phyloP scores from a whole-genome alignment of 2,888 invertebrate species.

The Epicampocera succincta region DNA sequence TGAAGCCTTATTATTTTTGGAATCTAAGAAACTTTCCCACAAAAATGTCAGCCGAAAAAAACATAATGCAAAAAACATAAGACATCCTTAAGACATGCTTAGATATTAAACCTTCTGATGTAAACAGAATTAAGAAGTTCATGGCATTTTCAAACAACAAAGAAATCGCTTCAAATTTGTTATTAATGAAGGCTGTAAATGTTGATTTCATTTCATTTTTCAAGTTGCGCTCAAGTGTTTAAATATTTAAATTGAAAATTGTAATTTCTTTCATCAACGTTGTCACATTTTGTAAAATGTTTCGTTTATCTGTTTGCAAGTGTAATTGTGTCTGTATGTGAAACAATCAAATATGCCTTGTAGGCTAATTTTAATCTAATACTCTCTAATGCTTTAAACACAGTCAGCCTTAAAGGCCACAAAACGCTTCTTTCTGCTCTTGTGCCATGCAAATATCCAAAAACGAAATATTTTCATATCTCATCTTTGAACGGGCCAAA shows the following conservation, averaged over 20 bases:
- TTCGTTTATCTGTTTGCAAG: constrained; percentile 27
- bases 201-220: constrained; percentile 48
- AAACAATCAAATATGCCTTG: constrained; percentile 67
- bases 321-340: not conserved
- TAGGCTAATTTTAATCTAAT: constrained; percentile 73
- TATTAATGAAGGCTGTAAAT: constrained; percentile 54
- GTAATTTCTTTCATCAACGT: constrained; percentile 63
- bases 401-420: constrained; percentile 54
- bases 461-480: constrained; percentile 39
- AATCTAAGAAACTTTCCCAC: no score
- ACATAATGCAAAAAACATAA: no score
- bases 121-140: constrained; percentile 38
- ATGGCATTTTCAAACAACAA: constrained; percentile 33
- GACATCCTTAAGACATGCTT: not conserved
- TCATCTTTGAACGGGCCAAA: constrained; percentile 48
- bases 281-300: constrained; percentile 25
- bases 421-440: constrained; percentile 21
- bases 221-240: constrained; percentile 60
- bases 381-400: constrained; percentile 49
- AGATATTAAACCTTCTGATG: not conserved
- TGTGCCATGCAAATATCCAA: constrained; percentile 36
- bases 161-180: constrained; percentile 39
- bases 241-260: constrained; percentile 68
- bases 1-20: no score
- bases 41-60: no score